Evolutionary conservation across 2,113 vertebrate species (phyloP).

Genomic region (Erinaceus europaeus): DNA sequence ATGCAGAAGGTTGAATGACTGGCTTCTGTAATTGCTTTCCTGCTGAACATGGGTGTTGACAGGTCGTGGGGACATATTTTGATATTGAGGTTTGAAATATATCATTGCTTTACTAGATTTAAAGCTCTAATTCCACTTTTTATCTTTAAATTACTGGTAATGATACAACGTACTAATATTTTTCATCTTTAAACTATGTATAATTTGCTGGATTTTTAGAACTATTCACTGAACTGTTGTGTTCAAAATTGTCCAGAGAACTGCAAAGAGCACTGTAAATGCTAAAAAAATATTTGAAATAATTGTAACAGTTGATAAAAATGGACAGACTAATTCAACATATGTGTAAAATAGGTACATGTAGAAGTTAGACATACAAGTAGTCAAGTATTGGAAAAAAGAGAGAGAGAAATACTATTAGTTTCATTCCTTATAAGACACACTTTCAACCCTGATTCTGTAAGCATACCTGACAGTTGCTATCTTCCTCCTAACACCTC

Average conservation of each 20-base stretch:
- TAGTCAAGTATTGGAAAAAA: neutral
- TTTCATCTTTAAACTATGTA: too few species aligned
- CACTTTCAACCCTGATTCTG: neutral
- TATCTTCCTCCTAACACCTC: neutral
- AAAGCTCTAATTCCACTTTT: neutral
- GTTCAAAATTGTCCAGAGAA: neutral
- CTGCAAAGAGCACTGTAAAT: neutral
- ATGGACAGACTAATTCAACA: too few species aligned
- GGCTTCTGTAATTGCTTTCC: too few species aligned
- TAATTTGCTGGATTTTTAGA: neutral
- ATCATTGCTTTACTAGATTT: neutral
- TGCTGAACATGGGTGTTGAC: too few species aligned
- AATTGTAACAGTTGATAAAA: neutral
- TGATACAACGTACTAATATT: too few species aligned
- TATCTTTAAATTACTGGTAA: neutral
- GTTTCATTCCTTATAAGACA: neutral
- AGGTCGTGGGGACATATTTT: too few species aligned
- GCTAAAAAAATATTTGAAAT: neutral
- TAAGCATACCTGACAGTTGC: neutral
- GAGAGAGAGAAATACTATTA: neutral
- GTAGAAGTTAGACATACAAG: neutral
- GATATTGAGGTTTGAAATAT: slow-evolving; percentile 10
- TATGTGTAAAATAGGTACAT: too few species aligned
- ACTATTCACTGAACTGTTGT: neutral
- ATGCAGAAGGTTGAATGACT: too few species aligned